Evolutionary conservation across 2,888 invertebrate species (phyloP).

Genomic region (Drosophila nr. perissopoda): DNA sequence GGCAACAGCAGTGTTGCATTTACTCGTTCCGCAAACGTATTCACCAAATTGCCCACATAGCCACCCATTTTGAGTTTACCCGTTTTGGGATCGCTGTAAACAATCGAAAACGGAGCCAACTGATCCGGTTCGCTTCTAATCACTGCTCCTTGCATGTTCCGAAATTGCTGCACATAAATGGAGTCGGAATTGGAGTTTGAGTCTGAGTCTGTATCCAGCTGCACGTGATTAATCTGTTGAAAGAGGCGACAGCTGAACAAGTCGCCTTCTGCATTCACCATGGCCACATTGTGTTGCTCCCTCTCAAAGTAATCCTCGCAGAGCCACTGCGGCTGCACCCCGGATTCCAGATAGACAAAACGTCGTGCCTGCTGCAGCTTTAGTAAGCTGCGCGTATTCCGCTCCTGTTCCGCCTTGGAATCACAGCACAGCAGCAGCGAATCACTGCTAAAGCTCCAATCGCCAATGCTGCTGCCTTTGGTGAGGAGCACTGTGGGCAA

Average conservation of each 20-base stretch:
- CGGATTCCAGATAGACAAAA: neutral
- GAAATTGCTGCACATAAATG: conserved; percentile 5
- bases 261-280: neutral
- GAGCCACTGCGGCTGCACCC: neutral
- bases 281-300: conserved; percentile 13
- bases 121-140: conserved; percentile 1
- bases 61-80: neutral
- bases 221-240: neutral
- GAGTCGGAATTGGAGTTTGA: neutral
- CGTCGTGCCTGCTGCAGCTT: conserved; percentile 4
- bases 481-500: neutral
- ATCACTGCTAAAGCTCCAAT: conserved; percentile 4
- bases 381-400: neutral
- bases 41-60: neutral
- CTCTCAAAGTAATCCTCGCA: conserved; percentile 3
- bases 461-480: neutral
- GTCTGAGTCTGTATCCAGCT: neutral
- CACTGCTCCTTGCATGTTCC: conserved; percentile 3
- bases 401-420: conserved; percentile 3
- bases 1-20: conserved; percentile 25
- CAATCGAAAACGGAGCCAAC: neutral
- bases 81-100: neutral
- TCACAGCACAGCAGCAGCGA: neutral
- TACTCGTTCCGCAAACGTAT: neutral
- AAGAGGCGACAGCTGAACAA: conserved; percentile 4